These are phyloP conservation scores for Platichthys stellatus DNA, from an alignment of 2,113 vertebrate species.

Conservation along the genomic window DNA sequence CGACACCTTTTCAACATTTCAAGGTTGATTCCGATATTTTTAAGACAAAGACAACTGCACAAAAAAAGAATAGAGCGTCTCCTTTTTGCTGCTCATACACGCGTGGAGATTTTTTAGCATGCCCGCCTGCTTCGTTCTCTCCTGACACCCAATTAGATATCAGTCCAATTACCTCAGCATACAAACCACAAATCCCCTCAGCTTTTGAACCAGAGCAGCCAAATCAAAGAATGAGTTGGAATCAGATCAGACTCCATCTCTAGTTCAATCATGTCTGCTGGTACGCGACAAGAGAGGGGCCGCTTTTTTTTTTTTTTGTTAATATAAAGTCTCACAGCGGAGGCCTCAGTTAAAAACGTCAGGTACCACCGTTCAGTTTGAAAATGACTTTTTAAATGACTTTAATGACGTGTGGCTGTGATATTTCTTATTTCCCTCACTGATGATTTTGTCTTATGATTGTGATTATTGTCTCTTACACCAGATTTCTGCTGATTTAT, in stretches of 20 bases:
- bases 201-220: slow-evolving; percentile 46
- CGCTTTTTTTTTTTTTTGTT: not conserved
- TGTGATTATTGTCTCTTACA: rapidly evolving
- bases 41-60: not conserved
- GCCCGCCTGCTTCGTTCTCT: slow-evolving; percentile 57
- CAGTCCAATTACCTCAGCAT: slow-evolving; percentile 51
- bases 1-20: not conserved
- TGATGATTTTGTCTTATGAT: not conserved
- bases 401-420: not conserved
- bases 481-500: not conserved
- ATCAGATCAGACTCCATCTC: slow-evolving; percentile 37
- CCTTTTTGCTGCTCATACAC: slow-evolving; percentile 4
- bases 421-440: not conserved
- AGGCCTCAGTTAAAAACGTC: slow-evolving; percentile 35
- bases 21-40: not conserved
- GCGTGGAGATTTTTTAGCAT: slow-evolving; percentile 37
- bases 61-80: slow-evolving; percentile 19
- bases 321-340: slow-evolving; percentile 16
- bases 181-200: slow-evolving; percentile 45
- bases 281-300: slow-evolving; percentile 1
- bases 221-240: slow-evolving; percentile 59
- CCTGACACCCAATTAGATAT: slow-evolving; percentile 58
- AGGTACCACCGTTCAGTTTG: not conserved
- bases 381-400: slow-evolving; percentile 15
- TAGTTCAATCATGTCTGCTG: slow-evolving; percentile 40